Percentiles rank a stretch among this genome's conserved stretches.
These are phyloP conservation scores for Macquaria ambigua DNA, from an alignment of 2,113 vertebrate species.

Conservation along the genomic window DNA sequence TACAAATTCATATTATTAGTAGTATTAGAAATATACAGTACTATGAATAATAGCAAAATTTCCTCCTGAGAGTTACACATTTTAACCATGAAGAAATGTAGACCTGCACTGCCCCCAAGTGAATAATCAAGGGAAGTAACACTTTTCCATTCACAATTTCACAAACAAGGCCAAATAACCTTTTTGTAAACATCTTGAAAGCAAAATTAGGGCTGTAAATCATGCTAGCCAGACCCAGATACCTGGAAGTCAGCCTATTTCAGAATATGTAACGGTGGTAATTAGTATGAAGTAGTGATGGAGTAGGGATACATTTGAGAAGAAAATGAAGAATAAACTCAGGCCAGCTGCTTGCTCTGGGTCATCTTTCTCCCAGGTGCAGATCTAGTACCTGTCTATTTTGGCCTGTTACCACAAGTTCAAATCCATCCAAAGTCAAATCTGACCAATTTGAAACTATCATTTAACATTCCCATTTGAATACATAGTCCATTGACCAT, in stretches of 20 bases:
- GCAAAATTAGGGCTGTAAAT: neutral
- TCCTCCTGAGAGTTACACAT: neutral
- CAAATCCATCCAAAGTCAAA: no score
- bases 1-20: neutral
- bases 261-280: neutral
- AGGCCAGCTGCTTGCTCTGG: neutral
- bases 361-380: neutral
- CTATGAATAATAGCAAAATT: no score
- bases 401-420: neutral
- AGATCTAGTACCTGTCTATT: neutral
- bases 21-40: no score
- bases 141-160: neutral
- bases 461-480: neutral
- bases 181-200: neutral
- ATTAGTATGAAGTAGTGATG: neutral
- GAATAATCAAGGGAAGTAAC: slow-evolving; percentile 8
- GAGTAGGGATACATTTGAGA: neutral
- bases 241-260: neutral
- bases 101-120: slow-evolving; percentile 64
- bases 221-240: neutral
- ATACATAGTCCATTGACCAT: neutral
- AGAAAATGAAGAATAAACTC: neutral
- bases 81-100: neutral
- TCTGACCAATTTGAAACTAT: neutral
- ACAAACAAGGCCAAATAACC: neutral